Evolutionary conservation across 2,797 vertebrate species (phyloP).

Genomic region (Poeciliopsis presidionis): DNA sequence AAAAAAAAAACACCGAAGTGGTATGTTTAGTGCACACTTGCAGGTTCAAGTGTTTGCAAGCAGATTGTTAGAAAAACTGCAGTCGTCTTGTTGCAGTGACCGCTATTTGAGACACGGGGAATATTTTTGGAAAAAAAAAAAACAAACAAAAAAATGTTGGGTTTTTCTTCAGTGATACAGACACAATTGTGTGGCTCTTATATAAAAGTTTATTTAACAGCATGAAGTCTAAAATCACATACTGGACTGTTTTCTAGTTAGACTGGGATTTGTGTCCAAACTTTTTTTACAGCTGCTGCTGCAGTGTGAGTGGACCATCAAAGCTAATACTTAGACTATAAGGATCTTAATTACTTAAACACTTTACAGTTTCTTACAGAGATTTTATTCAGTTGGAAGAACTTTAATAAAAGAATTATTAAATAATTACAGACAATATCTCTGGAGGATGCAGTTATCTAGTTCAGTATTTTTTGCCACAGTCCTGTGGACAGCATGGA

Average conservation of each 20-base stretch:
- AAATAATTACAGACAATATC: conserved; percentile 60
- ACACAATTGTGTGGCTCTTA: conserved; percentile 29
- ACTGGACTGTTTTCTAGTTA: conserved; percentile 20
- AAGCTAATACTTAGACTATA: conserved; percentile 50
- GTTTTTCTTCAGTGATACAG: conserved; percentile 22
- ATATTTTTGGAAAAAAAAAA: conserved; percentile 11
- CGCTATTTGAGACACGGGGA: conserved; percentile 14
- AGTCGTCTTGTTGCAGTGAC: conserved; percentile 13
- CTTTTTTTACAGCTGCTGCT: conserved; percentile 31
- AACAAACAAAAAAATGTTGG: neutral
- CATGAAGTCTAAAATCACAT: conserved; percentile 10
- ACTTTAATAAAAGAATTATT: conserved; percentile 59
- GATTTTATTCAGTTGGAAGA: conserved; percentile 51
- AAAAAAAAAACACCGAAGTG: conserved; percentile 47
- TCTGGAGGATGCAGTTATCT: conserved; percentile 69
- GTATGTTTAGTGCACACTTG: conserved; percentile 68
- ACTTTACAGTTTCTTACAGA: conserved; percentile 58
- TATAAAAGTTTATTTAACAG: conserved; percentile 34
- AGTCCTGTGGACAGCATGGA: conserved; percentile 90
- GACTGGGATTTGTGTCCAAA: conserved; percentile 22
- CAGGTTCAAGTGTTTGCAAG: conserved; percentile 72
- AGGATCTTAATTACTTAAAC: conserved; percentile 46
- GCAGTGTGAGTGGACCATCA: conserved; percentile 35
- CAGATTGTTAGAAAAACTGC: conserved; percentile 21
- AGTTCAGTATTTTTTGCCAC: conserved; percentile 77